Evolutionary conservation across 2,113 vertebrate genomes (phyloP).

Genomic region (Seriola aureovittata): DNA sequence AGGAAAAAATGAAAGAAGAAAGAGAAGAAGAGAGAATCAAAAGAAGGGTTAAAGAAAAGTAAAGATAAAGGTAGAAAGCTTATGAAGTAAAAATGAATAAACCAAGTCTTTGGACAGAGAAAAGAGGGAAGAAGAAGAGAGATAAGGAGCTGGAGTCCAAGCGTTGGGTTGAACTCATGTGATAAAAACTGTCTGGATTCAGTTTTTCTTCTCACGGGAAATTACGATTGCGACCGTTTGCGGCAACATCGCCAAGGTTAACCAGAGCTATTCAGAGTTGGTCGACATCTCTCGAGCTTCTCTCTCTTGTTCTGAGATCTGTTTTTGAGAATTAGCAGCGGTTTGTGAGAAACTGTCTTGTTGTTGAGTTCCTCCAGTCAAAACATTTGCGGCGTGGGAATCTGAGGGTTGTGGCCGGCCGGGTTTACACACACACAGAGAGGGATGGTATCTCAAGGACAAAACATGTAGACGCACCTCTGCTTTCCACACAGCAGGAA

Average conservation of each 20-base stretch:
- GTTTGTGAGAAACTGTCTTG: slow-evolving; percentile 48
- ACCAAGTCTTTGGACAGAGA: not conserved
- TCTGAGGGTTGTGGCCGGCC: not conserved
- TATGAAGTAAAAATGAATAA: too few relatives aligned
- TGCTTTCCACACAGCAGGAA: not conserved
- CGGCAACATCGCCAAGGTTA: slow-evolving; percentile 34
- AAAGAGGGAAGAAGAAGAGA: not conserved
- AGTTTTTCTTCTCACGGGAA: slow-evolving; percentile 44
- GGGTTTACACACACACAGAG: not conserved
- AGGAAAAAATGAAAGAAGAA: too few relatives aligned
- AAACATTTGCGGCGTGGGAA: slow-evolving; percentile 43
- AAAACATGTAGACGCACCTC: slow-evolving; percentile 7
- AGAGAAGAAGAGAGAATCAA: too few relatives aligned
- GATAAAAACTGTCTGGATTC: slow-evolving; percentile 2
- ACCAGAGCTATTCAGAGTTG: slow-evolving; percentile 9
- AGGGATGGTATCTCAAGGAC: slow-evolving; percentile 29
- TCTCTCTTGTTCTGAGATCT: slow-evolving; percentile 8
- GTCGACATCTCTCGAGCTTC: not conserved
- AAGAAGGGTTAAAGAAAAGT: too few relatives aligned
- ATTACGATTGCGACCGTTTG: not conserved
- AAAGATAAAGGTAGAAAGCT: too few relatives aligned
- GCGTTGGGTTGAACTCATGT: not conserved
- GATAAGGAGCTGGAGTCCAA: not conserved
- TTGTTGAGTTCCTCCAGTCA: slow-evolving; percentile 16
- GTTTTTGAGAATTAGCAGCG: slow-evolving; percentile 2